Evolutionary conservation across 1,140 invertebrate species (phyloP), one percentile per base, ranked within the genome.

Genomic region (Ceratoteleas bidentatus): DNA sequence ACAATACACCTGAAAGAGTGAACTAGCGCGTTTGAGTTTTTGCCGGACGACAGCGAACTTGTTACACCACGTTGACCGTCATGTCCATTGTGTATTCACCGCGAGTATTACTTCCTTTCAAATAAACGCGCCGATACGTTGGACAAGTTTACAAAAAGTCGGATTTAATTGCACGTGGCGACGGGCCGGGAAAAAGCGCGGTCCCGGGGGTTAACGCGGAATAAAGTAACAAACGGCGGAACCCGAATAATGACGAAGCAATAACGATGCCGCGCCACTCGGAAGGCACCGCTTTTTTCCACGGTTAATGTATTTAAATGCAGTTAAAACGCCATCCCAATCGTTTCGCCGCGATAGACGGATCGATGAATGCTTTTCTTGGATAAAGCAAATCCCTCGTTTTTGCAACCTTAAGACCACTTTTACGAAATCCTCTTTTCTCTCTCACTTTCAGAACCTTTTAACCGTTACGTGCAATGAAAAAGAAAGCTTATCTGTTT

Each of bases 371-470:
- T 81, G 65, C 78, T 75, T 81, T 75, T 75, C 78, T 81, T 81
- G 64, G 78, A 81, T 75, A 75, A 75, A 81, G 78, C 57, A 75
- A 75, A 81, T 75, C 72, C 72, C 57, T 65, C 58, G 65, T 75
- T 81, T 81, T 75, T 81, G 70, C 78, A 81, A 81, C 65, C 65
- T 64, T 75, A 81, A 81, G 78, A 81, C 78, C 78, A 75, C 70
- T 81, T 81, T 81, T 70, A 54, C 64, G 64, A 75, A 81, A 81
- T 75, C 78, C 60, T 70, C 70, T 81, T 74, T 81, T 70, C 69
- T 75, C 70, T 75, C 65, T 81, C 70, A 69, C 78, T 75, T 75
- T 74, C 64, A 50, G 65, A 81, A 81, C 78, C 70, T 81, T 70
- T 81, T 81, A 81, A 81, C 64, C 61, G 64, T 74, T 74, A 80